Conservation (phyloP, 2,888 invertebrate species). For the Drosophila neutralis region DNA sequence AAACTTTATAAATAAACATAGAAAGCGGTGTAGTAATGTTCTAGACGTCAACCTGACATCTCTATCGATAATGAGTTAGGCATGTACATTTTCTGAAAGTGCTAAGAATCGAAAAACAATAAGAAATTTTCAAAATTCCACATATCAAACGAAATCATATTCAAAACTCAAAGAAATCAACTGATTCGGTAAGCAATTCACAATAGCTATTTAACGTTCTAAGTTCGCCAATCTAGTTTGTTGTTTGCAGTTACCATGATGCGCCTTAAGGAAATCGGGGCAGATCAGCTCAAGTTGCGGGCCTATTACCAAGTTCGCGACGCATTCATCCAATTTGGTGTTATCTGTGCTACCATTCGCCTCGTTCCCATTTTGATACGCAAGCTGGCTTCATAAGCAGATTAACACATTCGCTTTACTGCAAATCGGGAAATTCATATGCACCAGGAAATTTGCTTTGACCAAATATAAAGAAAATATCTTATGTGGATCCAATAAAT, state of each 20-base stretch:
- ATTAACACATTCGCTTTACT: not conserved
- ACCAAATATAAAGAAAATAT: not conserved
- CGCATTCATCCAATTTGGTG: conserved; percentile 54
- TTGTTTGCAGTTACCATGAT: conserved; percentile 50
- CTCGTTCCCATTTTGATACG: conserved; percentile 46
- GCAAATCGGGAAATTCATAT: not conserved
- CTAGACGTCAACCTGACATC: not conserved
- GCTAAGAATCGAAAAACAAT: not conserved
- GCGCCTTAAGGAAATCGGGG: conserved; percentile 43
- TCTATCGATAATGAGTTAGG: not conserved
- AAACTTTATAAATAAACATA: not conserved
- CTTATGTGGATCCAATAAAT: not conserved
- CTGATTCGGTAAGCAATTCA: conserved; percentile 17
- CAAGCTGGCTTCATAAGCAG: conserved; percentile 14
- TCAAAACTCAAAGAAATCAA: not conserved
- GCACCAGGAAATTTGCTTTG: not conserved
- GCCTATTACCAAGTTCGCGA: conserved; percentile 54
- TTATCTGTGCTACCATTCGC: conserved; percentile 55
- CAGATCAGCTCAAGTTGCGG: conserved; percentile 15
- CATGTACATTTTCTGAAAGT: conserved; percentile 17
- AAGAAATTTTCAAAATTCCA: conserved; percentile 24
- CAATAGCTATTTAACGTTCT: not conserved
- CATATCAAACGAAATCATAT: conserved; percentile 1
- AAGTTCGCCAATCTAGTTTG: not conserved
- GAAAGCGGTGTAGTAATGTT: not conserved